These are phyloP conservation scores for Nipponia nippon DNA, from an alignment of 2,113 vertebrate genomes.

Conservation along the genomic window DNA sequence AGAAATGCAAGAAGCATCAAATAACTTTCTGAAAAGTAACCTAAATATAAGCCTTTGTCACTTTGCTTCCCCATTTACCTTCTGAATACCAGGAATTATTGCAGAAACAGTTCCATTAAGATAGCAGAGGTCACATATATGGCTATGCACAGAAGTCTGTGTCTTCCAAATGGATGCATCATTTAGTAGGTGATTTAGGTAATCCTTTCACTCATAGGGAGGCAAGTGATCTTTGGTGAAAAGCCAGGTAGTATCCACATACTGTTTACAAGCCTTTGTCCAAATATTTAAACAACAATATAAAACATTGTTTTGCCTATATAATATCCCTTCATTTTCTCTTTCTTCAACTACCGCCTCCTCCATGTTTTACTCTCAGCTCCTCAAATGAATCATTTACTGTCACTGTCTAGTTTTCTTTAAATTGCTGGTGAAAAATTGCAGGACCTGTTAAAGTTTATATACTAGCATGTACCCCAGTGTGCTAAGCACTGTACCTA, in stretches of 20 bases:
- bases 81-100: not conserved
- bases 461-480: too few relatives aligned
- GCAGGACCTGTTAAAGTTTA: not conserved
- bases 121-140: not conserved
- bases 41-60: not conserved
- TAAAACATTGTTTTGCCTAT: not conserved
- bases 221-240: not conserved
- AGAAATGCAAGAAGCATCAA: not conserved
- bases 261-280: not conserved
- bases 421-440: not conserved
- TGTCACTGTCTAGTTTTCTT: not conserved
- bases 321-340: not conserved
- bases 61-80: not conserved
- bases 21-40: not conserved
- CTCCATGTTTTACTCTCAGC: not conserved
- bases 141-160: not conserved
- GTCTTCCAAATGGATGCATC: not conserved
- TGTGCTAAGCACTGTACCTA: not conserved
- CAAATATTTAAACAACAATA: not conserved
- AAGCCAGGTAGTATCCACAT: not conserved
- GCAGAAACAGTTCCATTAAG: not conserved
- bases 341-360: not conserved
- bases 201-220: not conserved
- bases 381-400: not conserved
- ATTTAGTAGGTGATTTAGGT: not conserved